Percentiles rank a stretch among this genome's conserved stretches.
Evolutionary conservation across 2,113 vertebrate species (phyloP).

Genomic region (Cololabis saira): DNA sequence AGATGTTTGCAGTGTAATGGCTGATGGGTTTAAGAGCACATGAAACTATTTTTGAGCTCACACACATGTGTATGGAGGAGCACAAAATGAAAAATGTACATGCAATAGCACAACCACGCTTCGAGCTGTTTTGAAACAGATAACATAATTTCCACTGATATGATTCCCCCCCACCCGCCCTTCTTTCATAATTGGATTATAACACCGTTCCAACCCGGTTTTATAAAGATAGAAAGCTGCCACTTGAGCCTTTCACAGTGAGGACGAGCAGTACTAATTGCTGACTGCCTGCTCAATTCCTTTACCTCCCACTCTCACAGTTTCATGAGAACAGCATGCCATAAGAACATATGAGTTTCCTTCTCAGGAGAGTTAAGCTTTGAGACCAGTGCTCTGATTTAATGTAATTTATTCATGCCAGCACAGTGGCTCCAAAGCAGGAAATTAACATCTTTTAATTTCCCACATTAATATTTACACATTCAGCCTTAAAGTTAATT

Average conservation of each 20-base stretch:
- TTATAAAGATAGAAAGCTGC: constrained; percentile 37
- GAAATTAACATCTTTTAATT: constrained; percentile 84
- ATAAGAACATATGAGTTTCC: constrained; percentile 21
- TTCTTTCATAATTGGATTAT: constrained; percentile 18
- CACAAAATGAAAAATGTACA: no score
- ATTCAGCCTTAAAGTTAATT: constrained; percentile 84
- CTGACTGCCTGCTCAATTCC: constrained; percentile 14
- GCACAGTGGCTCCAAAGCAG: constrained; percentile 69
- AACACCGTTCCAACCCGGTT: constrained; percentile 9
- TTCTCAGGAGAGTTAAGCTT: constrained; percentile 46
- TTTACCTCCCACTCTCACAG: constrained; percentile 16
- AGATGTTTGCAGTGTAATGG: no score
- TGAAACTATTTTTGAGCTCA: no score
- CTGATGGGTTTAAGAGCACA: no score
- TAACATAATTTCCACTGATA: constrained; percentile 30
- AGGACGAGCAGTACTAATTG: constrained; percentile 35
- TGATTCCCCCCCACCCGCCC: neutral
- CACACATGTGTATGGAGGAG: no score
- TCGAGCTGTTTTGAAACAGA: neutral
- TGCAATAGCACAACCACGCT: neutral
- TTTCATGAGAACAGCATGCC: constrained; percentile 12
- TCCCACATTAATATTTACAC: constrained; percentile 83
- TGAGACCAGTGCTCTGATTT: constrained; percentile 64
- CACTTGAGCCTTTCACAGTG: constrained; percentile 16
- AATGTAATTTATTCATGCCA: constrained; percentile 77